phyloP scores from a whole-genome alignment of 2,113 vertebrate genomes.

The Prionailurus bengalensis region DNA sequence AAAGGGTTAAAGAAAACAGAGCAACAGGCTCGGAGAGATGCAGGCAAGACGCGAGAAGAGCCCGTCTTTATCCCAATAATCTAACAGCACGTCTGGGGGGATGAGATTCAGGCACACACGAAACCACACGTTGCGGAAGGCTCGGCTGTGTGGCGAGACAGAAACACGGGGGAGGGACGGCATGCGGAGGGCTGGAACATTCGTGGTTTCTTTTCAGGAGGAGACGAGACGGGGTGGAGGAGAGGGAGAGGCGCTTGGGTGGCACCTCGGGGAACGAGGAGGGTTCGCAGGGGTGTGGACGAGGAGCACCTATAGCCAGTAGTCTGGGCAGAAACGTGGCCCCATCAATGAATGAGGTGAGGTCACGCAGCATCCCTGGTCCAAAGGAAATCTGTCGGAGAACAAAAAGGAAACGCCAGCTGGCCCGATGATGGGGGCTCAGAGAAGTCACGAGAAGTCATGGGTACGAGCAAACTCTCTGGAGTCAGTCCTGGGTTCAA shows the following conservation, averaged over 20 bases:
- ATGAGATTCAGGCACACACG: not conserved
- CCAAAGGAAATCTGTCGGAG: no score
- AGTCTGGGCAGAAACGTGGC: not conserved
- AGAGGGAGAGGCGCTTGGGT: not conserved
- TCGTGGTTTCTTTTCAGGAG: not conserved
- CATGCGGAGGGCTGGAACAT: not conserved
- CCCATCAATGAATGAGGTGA: no score
- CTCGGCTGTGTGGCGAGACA: not conserved
- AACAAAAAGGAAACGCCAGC: not conserved
- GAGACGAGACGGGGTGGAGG: not conserved
- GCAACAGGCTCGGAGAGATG: fast-evolving
- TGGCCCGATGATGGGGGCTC: not conserved
- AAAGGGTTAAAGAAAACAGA: not conserved
- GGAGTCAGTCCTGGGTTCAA: not conserved
- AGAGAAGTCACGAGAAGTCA: not conserved
- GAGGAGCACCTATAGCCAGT: fast-evolving
- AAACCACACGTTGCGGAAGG: no score
- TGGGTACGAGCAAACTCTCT: not conserved
- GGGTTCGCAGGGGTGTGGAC: fast-evolving
- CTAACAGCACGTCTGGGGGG: not conserved
- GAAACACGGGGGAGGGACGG: fast-evolving
- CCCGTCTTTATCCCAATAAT: not conserved
- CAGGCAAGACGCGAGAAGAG: not conserved
- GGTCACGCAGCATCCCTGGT: no score
- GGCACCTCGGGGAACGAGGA: no score